phyloP scores from a whole-genome alignment of 2,797 vertebrate species.

The Artibeus lituratus region DNA sequence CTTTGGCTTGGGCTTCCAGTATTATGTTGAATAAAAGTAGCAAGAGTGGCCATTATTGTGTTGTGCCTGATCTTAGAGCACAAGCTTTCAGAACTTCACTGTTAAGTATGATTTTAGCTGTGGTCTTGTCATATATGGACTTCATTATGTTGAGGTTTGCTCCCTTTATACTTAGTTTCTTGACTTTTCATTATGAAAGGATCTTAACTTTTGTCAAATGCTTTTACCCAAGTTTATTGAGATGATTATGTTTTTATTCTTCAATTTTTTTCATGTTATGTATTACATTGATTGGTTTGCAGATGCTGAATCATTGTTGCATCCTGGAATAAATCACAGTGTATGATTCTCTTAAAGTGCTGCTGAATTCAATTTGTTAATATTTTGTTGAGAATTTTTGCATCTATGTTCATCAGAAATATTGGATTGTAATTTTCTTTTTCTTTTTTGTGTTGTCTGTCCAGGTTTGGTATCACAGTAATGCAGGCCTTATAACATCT shows the following conservation, averaged over 20 bases:
- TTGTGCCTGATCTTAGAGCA: background rate
- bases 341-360: background rate
- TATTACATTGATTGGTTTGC: background rate
- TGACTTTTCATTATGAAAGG: background rate
- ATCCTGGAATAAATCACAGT: background rate
- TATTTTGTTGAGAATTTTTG: background rate
- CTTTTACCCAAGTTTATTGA: background rate
- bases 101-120: background rate
- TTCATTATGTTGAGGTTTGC: background rate
- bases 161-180: background rate
- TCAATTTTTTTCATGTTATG: background rate
- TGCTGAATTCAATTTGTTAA: background rate
- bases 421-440: background rate
- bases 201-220: background rate
- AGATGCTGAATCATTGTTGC: background rate
- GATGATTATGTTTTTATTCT: background rate
- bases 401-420: background rate
- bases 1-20: background rate
- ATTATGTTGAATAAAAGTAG: background rate
- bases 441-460: background rate
- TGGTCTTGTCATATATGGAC: background rate
- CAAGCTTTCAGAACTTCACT: background rate
- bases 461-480: background rate
- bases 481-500: background rate
- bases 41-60: background rate